Evolutionary conservation across 2,113 vertebrate genomes (phyloP).

Genomic region (Eretmochelys imbricata): DNA sequence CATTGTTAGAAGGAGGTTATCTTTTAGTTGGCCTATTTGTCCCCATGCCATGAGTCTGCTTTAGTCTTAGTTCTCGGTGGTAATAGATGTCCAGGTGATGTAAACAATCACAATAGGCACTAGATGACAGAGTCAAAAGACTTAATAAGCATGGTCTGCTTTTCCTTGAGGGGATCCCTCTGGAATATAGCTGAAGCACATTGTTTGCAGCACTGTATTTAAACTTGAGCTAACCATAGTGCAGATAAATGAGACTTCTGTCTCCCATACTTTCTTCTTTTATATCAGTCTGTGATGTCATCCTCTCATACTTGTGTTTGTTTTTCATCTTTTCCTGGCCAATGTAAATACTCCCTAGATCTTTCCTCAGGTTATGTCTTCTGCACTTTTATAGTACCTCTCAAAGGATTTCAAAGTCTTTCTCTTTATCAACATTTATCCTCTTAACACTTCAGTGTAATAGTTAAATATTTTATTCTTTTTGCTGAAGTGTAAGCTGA

Average conservation of each 20-base stretch:
- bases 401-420: background rate
- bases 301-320: background rate
- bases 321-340: background rate
- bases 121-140: background rate
- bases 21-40: background rate
- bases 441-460: background rate
- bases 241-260: rapidly evolving
- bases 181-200: background rate
- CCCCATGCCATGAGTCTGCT: background rate
- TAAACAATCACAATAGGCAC: rapidly evolving
- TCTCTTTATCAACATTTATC: background rate
- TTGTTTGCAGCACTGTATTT: background rate
- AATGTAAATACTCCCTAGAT: background rate
- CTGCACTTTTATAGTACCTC: background rate
- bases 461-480: background rate
- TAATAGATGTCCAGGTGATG: background rate
- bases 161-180: background rate
- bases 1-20: background rate
- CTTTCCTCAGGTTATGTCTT: background rate
- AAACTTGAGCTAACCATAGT: background rate
- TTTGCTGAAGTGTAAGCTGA: background rate
- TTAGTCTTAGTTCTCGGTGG: background rate
- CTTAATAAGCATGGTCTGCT: rapidly evolving
- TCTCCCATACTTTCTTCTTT: background rate
- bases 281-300: background rate